Base-by-base conservation (phyloP, 92 coral and sea anemone genomes). In the Epizoanthus rinbou region DNA sequence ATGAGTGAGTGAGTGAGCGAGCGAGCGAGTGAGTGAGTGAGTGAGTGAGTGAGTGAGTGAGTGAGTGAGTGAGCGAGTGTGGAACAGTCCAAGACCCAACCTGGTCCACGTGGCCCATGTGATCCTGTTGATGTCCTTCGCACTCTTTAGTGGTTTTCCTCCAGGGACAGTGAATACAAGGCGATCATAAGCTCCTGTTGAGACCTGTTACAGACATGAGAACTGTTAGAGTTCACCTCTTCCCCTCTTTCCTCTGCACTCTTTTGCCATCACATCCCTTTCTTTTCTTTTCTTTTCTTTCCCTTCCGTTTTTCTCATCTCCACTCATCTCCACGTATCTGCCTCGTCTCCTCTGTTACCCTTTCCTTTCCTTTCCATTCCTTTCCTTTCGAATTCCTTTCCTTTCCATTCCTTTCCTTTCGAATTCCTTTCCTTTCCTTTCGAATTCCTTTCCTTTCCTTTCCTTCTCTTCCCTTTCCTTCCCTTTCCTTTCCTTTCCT, bases 91-190 rank as follows among this genome's bases (percentile, higher is more conserved):
- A 9, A 50, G 14, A 10, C 54, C 93, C 64, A 41, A 95, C 98
- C 98, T 95, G 0, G 98, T 95, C 98, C 98, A 95, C 8, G 98
- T 86, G n/a, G 90, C 96, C 98, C 98, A 95, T 3, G 98, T 95
- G 80, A 95, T 93, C 75, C 90, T 86, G 72, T 93, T 91, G 68
- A 95, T 94, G 78, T 91, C 93, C 73, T 85, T 91, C 25, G 73
- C 82, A 76, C 92, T 86, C 66, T 85, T 93, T 57, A 95, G 85
- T 58, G 91, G 98, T 74, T 91, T 89, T 50, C 98, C 98, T 41
- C 89, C 91, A 52, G 98, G 98, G 17, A 95, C 96, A 23, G 98
- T 91, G 85, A 95, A 95, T 31, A 93, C 96, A 1, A 95, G 89
- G 16, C 97, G 87, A 25, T 95, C 98, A 70, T 95, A 95, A 1